Percentiles rank a stretch among this genome's conserved stretches.
Conservation (phyloP, 2,113 vertebrate genomes). For the Carassius gibelio region DNA sequence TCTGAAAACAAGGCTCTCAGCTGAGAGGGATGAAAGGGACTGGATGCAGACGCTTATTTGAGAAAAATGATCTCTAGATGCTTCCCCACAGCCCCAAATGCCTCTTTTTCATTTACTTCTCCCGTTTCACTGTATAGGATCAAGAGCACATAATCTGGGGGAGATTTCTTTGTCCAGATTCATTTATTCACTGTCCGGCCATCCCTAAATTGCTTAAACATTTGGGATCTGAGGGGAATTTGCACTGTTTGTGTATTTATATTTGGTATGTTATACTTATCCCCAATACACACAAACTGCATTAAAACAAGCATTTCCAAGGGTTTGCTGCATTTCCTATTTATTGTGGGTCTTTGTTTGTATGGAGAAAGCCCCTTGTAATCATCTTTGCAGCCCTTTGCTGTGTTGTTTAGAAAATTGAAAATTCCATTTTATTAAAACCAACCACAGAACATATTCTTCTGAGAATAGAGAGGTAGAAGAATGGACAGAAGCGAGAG, state of each 20-base stretch:
- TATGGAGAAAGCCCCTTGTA: not conserved
- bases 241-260: not conserved
- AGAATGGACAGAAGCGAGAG: not conserved
- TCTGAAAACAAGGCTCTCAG: conserved; percentile 78
- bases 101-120: conserved; percentile 34
- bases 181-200: not conserved
- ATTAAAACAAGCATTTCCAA: not conserved
- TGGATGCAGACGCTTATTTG: conserved; percentile 73
- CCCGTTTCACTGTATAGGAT: conserved; percentile 13
- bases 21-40: conserved; percentile 79
- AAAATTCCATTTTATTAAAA: not conserved
- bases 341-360: not conserved
- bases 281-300: not conserved
- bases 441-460: not conserved
- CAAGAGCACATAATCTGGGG: not conserved
- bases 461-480: not conserved
- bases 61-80: conserved; percentile 77
- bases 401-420: not conserved
- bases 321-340: not conserved
- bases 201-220: conserved; percentile 9
- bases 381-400: conserved; percentile 2
- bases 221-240: not conserved
- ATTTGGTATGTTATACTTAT: not conserved
- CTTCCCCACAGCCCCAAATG: conserved; percentile 62
- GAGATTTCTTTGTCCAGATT: conserved; percentile 23